Evolutionary conservation across 2,888 invertebrate genomes (phyloP), one percentile per base, ranked within the genome.

Genomic region (Scaptomyza polygonia): DNA sequence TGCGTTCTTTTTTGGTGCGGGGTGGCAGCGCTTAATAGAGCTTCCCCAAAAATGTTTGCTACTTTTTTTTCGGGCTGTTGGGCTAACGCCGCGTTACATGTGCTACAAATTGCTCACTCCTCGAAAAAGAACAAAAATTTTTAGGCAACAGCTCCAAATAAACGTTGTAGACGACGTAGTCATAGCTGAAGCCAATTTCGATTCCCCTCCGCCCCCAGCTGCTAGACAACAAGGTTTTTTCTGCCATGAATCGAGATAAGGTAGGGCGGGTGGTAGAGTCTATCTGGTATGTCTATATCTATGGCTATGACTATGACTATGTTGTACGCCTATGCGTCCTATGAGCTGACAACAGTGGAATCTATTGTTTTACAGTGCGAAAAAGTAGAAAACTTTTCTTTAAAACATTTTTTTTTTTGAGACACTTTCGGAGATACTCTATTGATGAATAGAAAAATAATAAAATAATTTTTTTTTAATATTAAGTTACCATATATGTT

Each of bases 181-280:
- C 48, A 30, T 30, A 79, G 54, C 70, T 72, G 49, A 45, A 70
- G 86, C 84, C 73, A 77, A 73, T 73, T 72, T 52, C 86, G 86
- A 86, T 88, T 88, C 87, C 88, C n/a, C n/a, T n/a, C n/a, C n/a
- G n/a, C n/a, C n/a, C 84, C 84, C 77, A 64, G 61, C 78, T 70
- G 77, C 78, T 67, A 66, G 49, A 72, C 64, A 67, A 69, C 59
- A 62, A 65, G 80, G 57, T 57, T 68, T 66, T 82, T 53, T 55
- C 11, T 25, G 25, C 30, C 12, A 32, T 32, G n/a, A 34, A 34
- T 2, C 2, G 7, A 5, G 6, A 2, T 5, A 29, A 8, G 45
- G 6, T 5, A 11, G 11, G 14, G 2, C 5, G 45, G 11, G 8
- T 0, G 14, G 14, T 45, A 40, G 16, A 39, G 12, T 56, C 52